Evolutionary conservation across 2,113 vertebrate genomes (phyloP).

Genomic region (Elephantulus edwardii): DNA sequence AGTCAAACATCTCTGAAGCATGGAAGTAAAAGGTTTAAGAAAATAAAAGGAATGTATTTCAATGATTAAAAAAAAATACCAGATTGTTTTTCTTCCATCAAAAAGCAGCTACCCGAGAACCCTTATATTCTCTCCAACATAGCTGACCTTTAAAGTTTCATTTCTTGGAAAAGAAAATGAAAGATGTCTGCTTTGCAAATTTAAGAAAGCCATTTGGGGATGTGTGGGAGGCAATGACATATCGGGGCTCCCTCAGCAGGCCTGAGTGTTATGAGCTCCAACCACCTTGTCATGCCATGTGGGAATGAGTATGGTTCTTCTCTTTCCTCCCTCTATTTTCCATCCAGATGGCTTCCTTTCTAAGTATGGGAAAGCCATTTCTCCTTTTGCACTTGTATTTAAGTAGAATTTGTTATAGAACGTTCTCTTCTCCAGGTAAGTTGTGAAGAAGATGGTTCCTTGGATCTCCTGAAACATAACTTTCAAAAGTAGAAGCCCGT

Average conservation of each 20-base stretch:
- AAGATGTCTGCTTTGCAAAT: slow-evolving; percentile 30
- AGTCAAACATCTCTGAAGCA: not conserved
- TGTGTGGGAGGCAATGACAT: not conserved
- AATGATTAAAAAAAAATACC: slow-evolving; percentile 30
- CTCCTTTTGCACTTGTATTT: not conserved
- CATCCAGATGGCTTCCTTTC: not conserved
- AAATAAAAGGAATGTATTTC: not conserved
- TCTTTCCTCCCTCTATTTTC: not conserved
- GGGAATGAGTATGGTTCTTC: rapidly evolving
- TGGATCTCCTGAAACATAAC: not conserved
- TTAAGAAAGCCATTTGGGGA: not conserved
- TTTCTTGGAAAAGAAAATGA: slow-evolving; percentile 40
- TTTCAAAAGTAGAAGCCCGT: not conserved
- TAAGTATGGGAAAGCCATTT: not conserved
- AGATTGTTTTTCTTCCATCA: not conserved
- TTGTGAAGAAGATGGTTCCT: not conserved
- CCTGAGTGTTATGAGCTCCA: not conserved
- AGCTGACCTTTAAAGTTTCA: slow-evolving; percentile 45
- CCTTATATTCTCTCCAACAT: not conserved
- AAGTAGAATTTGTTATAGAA: slow-evolving; percentile 5
- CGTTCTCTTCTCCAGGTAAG: not conserved
- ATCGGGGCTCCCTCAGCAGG: not conserved
- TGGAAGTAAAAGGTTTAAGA: not conserved
- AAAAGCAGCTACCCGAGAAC: not conserved
- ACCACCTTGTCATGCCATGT: not conserved